Conservation (phyloP, 1,140 invertebrate species). For the Asobara japonica region DNA sequence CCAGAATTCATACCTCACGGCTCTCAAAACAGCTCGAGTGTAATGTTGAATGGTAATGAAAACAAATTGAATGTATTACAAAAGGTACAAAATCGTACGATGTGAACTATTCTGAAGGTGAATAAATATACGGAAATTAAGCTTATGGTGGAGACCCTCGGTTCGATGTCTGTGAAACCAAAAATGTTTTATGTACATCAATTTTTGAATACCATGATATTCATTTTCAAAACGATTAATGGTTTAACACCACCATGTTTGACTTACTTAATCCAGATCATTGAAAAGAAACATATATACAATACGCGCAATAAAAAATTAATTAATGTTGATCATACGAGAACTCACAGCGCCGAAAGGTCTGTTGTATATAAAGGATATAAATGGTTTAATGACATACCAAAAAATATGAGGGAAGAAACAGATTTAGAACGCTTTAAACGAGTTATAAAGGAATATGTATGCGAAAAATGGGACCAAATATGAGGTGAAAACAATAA, state of each 20-base stretch:
- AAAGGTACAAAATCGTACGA: too few relatives aligned
- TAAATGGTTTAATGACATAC: not conserved
- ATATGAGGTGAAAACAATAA: not conserved
- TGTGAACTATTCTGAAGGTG: not conserved
- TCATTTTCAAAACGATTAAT: not conserved
- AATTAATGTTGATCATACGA: not conserved
- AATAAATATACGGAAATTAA: not conserved
- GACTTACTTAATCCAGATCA: not conserved
- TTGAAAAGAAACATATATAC: not conserved
- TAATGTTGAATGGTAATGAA: too few relatives aligned
- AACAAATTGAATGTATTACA: too few relatives aligned
- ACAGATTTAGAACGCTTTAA: not conserved
- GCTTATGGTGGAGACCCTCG: not conserved
- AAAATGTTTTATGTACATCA: not conserved
- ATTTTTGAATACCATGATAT: not conserved
- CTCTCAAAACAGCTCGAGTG: too few relatives aligned
- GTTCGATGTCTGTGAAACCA: not conserved
- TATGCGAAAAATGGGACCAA: not conserved
- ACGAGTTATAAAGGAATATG: not conserved
- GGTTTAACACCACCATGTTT: not conserved
- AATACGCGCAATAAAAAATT: not conserved
- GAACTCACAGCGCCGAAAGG: not conserved
- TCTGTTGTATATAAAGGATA: not conserved
- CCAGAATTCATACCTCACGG: too few relatives aligned
- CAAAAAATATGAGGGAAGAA: not conserved